These are phyloP conservation scores for Alcedo atthis DNA, from an alignment of 2,797 vertebrate species.

Conservation along the genomic window DNA sequence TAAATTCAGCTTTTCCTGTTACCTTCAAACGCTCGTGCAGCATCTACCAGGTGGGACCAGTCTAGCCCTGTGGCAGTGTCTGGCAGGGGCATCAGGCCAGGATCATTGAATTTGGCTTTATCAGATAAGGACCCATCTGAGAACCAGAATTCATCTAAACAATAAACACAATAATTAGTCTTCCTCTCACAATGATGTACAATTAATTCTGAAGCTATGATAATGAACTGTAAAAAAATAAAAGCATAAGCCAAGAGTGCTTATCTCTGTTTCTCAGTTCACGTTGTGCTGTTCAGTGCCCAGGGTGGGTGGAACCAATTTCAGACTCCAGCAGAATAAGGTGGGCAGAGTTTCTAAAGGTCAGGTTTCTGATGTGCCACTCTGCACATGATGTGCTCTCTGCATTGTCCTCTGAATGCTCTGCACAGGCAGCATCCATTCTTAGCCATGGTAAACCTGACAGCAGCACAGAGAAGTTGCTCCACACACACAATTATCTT, in stretches of 20 bases:
- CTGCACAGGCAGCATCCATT: too few relatives aligned
- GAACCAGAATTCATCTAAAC: conserved; percentile 96
- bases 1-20: conserved; percentile 77
- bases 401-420: too few relatives aligned
- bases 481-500: not conserved
- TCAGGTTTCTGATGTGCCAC: too few relatives aligned
- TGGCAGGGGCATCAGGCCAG: conserved; percentile 95
- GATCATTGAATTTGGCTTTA: conserved; percentile 93
- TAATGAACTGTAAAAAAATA: too few relatives aligned
- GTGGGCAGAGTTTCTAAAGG: too few relatives aligned
- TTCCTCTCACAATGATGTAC: conserved; percentile 24
- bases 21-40: conserved; percentile 98
- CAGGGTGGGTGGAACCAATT: too few relatives aligned
- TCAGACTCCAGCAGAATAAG: too few relatives aligned
- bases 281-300: too few relatives aligned
- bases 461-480: not conserved
- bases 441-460: not conserved
- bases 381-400: too few relatives aligned
- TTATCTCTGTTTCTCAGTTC: too few relatives aligned
- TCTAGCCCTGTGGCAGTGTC: conserved; percentile 92
- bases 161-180: conserved; percentile 73
- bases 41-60: conserved; percentile 96
- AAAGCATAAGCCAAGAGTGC: too few relatives aligned
- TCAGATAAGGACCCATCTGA: conserved; percentile 96
- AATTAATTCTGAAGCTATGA: not conserved